Conservation (phyloP, 2,888 invertebrate genomes). For the Anoncus sp. region DNA sequence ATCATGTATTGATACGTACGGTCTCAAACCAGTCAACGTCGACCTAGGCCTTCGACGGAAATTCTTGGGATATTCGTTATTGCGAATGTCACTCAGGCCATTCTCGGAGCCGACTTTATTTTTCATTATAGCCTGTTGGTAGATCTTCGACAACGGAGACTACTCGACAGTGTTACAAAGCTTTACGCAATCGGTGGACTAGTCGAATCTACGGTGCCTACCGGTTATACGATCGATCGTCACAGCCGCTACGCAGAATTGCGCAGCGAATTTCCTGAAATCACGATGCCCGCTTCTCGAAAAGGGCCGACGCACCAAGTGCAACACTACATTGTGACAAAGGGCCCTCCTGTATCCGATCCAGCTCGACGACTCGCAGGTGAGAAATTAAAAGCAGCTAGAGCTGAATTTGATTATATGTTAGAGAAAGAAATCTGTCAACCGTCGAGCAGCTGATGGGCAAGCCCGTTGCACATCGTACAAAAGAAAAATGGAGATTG, state of each 20-base stretch:
- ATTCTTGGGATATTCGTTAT: slow-evolving; percentile 23
- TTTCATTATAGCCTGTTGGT: slow-evolving; percentile 21
- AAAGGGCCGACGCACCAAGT: slow-evolving; percentile 43
- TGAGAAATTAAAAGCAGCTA: neutral
- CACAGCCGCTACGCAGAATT: neutral
- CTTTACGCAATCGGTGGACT: neutral
- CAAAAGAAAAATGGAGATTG: slow-evolving; percentile 27
- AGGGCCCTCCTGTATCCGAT: slow-evolving; percentile 1
- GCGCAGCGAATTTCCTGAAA: neutral
- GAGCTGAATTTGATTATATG: neutral
- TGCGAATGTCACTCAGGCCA: slow-evolving; percentile 13
- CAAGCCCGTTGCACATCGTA: slow-evolving; percentile 18
- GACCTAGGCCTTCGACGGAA: slow-evolving; percentile 41
- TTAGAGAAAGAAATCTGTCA: neutral
- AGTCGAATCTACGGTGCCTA: neutral
- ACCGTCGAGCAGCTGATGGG: neutral
- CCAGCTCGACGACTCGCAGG: neutral
- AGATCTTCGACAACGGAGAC: slow-evolving; percentile 9
- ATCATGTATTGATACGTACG: slow-evolving; percentile 20
- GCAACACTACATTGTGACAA: slow-evolving; percentile 32
- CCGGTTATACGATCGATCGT: neutral
- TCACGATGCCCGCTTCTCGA: slow-evolving; percentile 12
- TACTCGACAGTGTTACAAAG: slow-evolving; percentile 23
- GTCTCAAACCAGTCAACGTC: neutral
- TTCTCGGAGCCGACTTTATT: slow-evolving; percentile 40